phyloP scores from a whole-genome alignment of 2,113 vertebrate genomes.

The Varanus komodoensis region DNA sequence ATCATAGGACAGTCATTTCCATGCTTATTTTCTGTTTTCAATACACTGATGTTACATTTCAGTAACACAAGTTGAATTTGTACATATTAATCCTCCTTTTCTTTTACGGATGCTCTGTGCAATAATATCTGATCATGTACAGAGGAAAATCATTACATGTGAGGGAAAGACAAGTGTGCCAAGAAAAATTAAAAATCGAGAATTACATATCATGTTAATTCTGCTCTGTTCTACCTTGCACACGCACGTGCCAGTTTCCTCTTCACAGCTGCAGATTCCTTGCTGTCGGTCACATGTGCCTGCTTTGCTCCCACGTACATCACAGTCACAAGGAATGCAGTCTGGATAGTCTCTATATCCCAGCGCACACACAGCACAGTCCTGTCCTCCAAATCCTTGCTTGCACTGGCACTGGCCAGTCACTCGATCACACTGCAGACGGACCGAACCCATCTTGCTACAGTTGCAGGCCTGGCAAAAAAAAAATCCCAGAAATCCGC shows the following conservation, averaged over 20 bases:
- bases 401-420: slow-evolving; percentile 86
- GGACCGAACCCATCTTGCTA: slow-evolving; percentile 77
- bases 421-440: slow-evolving; percentile 78
- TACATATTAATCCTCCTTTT: neutral
- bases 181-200: neutral
- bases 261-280: slow-evolving; percentile 84
- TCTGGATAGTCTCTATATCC: slow-evolving; percentile 88
- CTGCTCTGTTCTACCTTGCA: slow-evolving; percentile 87
- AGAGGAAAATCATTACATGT: neutral
- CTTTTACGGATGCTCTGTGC: neutral
- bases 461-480: slow-evolving; percentile 86
- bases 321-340: slow-evolving; percentile 88
- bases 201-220: neutral
- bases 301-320: slow-evolving; percentile 80
- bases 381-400: slow-evolving; percentile 77
- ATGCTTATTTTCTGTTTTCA: slow-evolving; percentile 1
- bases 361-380: slow-evolving; percentile 82
- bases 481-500: neutral
- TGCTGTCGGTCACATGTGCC: slow-evolving; percentile 78
- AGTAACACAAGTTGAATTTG: neutral
- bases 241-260: slow-evolving; percentile 80
- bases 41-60: neutral
- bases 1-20: neutral
- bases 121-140: neutral
- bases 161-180: neutral